These are phyloP conservation scores for Pollicipes pollicipes DNA, from an alignment of 1,140 invertebrate species.

Conservation along the genomic window DNA sequence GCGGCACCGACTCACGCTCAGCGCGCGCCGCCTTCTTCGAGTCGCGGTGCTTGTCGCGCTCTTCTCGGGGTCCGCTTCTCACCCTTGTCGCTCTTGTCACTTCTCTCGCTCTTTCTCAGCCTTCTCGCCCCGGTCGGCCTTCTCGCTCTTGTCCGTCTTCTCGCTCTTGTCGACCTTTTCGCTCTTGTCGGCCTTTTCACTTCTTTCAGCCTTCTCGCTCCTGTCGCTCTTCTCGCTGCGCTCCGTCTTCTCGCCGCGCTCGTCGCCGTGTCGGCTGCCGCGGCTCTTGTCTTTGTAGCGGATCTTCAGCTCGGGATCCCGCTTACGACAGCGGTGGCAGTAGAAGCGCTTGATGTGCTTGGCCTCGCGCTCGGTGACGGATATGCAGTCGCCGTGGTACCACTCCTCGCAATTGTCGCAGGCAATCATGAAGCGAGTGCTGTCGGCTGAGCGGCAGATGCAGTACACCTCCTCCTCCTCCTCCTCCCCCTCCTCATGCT, in stretches of 20 bases:
- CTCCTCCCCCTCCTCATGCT: no score
- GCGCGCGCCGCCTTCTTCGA: neutral
- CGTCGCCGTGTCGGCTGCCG: neutral
- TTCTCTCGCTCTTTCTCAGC: no score
- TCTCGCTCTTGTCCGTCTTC: neutral
- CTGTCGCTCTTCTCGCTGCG: neutral
- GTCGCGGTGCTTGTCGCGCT: no score
- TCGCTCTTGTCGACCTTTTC: no score
- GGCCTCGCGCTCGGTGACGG: slow-evolving; percentile 78
- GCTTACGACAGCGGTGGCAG: slow-evolving; percentile 34
- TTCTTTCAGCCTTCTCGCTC: neutral
- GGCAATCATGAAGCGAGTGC: slow-evolving; percentile 91
- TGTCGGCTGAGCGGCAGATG: slow-evolving; percentile 81
- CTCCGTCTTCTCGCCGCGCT: neutral
- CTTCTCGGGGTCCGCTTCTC: no score
- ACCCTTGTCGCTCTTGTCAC: neutral
- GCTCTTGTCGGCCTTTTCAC: no score
- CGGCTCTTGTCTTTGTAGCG: neutral
- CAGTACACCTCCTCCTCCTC: slow-evolving; percentile 72
- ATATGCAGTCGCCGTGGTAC: slow-evolving; percentile 96
- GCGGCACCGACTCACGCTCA: no score
- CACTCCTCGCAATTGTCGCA: slow-evolving; percentile 96
- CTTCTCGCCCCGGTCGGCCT: no score
- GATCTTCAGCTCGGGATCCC: neutral
- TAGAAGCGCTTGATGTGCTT: slow-evolving; percentile 86